These are phyloP conservation scores for Phyllotreta striolata DNA, from an alignment of 2,888 invertebrate species.

Conservation along the genomic window DNA sequence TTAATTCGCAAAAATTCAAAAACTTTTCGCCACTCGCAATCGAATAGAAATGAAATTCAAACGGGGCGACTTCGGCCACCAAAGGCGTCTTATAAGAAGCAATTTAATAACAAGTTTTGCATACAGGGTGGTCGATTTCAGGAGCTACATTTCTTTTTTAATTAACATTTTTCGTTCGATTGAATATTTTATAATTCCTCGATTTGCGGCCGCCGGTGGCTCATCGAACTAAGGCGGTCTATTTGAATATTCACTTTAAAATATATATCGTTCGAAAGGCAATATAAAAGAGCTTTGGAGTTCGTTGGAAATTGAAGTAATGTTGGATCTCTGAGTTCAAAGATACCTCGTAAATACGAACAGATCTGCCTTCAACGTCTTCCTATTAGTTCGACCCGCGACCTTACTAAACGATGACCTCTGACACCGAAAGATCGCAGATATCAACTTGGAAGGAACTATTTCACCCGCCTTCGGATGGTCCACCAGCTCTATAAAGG, in stretches of 20 bases:
- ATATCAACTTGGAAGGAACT: constrained; percentile 29
- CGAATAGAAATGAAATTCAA: constrained; percentile 20
- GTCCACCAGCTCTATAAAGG: too few species aligned
- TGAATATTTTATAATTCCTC: too few species aligned
- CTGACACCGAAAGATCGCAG: constrained; percentile 32
- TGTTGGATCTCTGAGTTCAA: constrained; percentile 27
- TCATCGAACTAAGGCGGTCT: not conserved
- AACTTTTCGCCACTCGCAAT: constrained; percentile 11
- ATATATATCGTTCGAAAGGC: constrained; percentile 29
- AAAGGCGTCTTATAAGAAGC: not conserved
- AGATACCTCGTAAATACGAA: constrained; percentile 36
- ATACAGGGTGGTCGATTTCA: not conserved
- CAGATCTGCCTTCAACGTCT: constrained; percentile 37
- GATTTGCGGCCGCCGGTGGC: not conserved
- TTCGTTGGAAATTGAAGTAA: constrained; percentile 20
- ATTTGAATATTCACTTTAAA: constrained; percentile 31
- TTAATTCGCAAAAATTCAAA: constrained; percentile 23
- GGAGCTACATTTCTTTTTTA: not conserved
- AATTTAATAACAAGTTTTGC: too few species aligned
- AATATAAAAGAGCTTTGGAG: constrained; percentile 28
- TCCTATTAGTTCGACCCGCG: constrained; percentile 34
- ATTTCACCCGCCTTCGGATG: too few species aligned
- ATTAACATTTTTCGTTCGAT: too few species aligned
- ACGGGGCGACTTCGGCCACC: not conserved
- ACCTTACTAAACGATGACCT: constrained; percentile 36